phyloP scores from a whole-genome alignment of 2,113 vertebrate genomes.

The Onychostoma macrolepis region DNA sequence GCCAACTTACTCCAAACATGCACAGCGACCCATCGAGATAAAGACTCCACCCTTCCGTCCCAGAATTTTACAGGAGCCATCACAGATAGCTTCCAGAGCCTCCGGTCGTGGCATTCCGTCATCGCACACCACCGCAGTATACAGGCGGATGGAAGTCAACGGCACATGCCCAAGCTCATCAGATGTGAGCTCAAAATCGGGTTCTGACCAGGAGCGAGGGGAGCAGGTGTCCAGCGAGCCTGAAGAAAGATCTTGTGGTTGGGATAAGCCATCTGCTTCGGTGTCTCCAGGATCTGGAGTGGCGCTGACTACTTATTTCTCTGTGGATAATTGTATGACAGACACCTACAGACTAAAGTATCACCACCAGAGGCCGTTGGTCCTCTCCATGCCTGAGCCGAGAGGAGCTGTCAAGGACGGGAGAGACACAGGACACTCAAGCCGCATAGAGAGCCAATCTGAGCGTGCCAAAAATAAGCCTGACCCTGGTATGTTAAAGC shows the following conservation, averaged over 20 bases:
- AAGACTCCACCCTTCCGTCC: slow-evolving; percentile 67
- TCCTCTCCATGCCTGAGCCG: slow-evolving; percentile 78
- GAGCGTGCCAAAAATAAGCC: slow-evolving; percentile 77
- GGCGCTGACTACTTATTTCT: slow-evolving; percentile 93
- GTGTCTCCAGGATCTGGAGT: slow-evolving; percentile 72
- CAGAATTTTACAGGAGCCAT: slow-evolving; percentile 72
- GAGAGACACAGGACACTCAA: slow-evolving; percentile 66
- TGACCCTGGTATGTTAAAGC: slow-evolving; percentile 70
- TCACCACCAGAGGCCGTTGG: slow-evolving; percentile 90
- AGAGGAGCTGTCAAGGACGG: slow-evolving; percentile 66
- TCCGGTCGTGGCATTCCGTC: slow-evolving; percentile 45
- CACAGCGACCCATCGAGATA: slow-evolving; percentile 63
- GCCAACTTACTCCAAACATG: slow-evolving; percentile 82
- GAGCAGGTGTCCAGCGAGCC: slow-evolving; percentile 68
- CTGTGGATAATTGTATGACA: slow-evolving; percentile 97
- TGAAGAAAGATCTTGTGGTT: slow-evolving; percentile 64
- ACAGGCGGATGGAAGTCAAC: slow-evolving; percentile 60
- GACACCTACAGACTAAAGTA: slow-evolving; percentile 96
- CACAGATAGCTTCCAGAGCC: slow-evolving; percentile 63
- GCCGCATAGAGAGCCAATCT: slow-evolving; percentile 70
- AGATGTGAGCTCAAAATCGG: slow-evolving; percentile 72
- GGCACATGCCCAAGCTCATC: slow-evolving; percentile 61
- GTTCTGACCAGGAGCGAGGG: slow-evolving; percentile 72
- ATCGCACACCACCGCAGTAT: slow-evolving; percentile 61
- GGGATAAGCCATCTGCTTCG: slow-evolving; percentile 37